Base-by-base conservation (phyloP, 2,797 vertebrate species). In the Spinus olivaceus region DNA sequence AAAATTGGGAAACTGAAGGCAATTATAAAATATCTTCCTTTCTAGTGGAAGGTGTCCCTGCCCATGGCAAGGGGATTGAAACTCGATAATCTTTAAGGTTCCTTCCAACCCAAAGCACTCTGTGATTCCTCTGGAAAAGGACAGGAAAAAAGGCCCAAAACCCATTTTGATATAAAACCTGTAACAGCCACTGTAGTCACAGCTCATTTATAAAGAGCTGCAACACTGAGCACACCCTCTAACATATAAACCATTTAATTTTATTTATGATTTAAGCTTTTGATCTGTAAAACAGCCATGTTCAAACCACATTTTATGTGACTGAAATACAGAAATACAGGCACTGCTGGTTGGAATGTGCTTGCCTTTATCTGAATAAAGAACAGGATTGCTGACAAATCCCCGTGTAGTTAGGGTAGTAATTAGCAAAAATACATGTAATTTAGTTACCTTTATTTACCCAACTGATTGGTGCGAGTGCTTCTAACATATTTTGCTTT, bases 391-490 rank as follows among this genome's bases (percentile, higher is more conserved):
- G 35, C 49, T 56, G 61, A 84, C 85, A 85, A 96, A 56, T n/a
- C 63, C 39, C 42, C 37, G 1, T 51, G 86, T 93, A 63, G 44
- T 91, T 54, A 77, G 69, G 27, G 50, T 67, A 64, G 57, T 76
- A 90, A 92, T 86, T 91, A 93, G 76, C 88, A 94, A 79, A 96
- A 96, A 92, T 64, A 67, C 42, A 61, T 59, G 70, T 19, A 32
- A 79, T 92, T 86, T 92, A 87, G 35, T 61, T 93, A 82, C 73
- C 53, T 97, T 95, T 97, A 64, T 90, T 96, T 96, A 95, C 69
- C 57, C 89, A 94, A 42, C 35, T 74, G 86, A 88, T 91, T 39
- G 3, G 44, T 54, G 25, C 41, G 57, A 95, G 86, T 61, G 19
- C 50, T 77, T 72, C 46, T 60, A 72, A 67, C 77, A 56, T 91